Percentiles rank a stretch among this genome's conserved stretches.
These are phyloP conservation scores for Siniperca scherzeri DNA, from an alignment of 2,797 vertebrate genomes.

Conservation along the genomic window DNA sequence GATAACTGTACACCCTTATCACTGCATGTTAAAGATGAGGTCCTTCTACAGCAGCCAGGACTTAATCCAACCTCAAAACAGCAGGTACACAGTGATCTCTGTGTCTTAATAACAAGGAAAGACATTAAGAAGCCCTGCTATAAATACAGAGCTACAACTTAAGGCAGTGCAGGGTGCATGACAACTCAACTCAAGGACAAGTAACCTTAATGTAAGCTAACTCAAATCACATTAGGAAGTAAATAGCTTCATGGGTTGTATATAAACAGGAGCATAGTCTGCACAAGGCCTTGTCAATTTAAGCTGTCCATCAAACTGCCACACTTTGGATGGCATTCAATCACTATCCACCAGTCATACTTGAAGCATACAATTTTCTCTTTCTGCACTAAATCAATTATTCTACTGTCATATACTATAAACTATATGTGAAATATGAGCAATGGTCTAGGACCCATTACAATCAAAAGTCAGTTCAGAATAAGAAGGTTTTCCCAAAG, in stretches of 20 bases:
- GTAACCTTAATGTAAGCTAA: slow-evolving; percentile 14
- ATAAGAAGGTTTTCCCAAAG: too few species aligned
- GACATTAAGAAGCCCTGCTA: slow-evolving; percentile 76
- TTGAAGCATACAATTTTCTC: not conserved
- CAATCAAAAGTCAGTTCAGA: too few species aligned
- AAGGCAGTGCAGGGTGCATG: slow-evolving; percentile 20
- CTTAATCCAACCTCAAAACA: slow-evolving; percentile 67
- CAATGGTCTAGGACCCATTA: too few species aligned
- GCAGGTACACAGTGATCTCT: slow-evolving; percentile 61
- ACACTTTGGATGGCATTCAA: not conserved
- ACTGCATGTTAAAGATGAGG: slow-evolving; percentile 9
- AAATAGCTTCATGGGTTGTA: not conserved
- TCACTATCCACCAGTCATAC: not conserved
- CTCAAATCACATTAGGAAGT: slow-evolving; percentile 31
- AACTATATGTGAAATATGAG: too few species aligned
- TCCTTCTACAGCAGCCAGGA: not conserved
- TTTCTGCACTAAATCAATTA: not conserved
- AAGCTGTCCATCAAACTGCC: not conserved
- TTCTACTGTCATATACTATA: not conserved
- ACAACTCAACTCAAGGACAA: slow-evolving; percentile 39
- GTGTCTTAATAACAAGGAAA: slow-evolving; percentile 63
- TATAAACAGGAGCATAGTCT: not conserved
- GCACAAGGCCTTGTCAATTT: not conserved
- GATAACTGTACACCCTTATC: not conserved
- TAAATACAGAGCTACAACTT: slow-evolving; percentile 67